These are phyloP conservation scores for Stichopus horrens DNA, from an alignment of 53 echinoderm and acorn worm genomes.

Conservation along the genomic window DNA sequence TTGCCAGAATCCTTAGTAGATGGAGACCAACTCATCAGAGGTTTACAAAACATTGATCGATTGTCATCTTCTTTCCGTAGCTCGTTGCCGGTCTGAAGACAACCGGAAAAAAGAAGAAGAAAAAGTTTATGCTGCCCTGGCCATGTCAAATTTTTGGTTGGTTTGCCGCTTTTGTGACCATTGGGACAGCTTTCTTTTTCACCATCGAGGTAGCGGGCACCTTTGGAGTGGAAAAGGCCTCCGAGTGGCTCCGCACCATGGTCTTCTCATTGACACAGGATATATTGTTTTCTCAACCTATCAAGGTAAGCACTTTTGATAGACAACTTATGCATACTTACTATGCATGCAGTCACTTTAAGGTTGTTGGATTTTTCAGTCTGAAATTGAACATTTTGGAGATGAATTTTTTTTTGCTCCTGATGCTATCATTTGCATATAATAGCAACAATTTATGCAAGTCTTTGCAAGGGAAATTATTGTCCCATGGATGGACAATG, in stretches of 20 bases:
- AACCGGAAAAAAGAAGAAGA: slow-evolving; percentile 71
- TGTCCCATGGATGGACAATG: too few species aligned
- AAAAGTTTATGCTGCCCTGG: slow-evolving; percentile 75
- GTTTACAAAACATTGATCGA: too few species aligned
- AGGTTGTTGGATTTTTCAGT: too few species aligned
- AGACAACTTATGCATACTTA: too few species aligned
- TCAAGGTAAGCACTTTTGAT: slow-evolving; percentile 55
- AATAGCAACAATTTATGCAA: too few species aligned
- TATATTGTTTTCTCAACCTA: slow-evolving; percentile 76
- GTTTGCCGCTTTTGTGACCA: slow-evolving; percentile 57
- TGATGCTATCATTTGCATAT: too few species aligned
- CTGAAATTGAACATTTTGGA: neutral
- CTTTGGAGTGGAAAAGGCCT: slow-evolving; percentile 74
- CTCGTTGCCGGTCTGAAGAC: neutral
- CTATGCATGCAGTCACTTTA: too few species aligned
- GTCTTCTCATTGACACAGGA: slow-evolving; percentile 71
- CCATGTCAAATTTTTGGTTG: slow-evolving; percentile 64
- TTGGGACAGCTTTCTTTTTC: slow-evolving; percentile 69
- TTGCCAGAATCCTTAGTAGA: too few species aligned
- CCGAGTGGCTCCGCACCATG: slow-evolving; percentile 77
- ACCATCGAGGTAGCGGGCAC: slow-evolving; percentile 79
- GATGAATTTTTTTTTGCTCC: neutral
- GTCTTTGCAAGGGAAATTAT: too few species aligned
- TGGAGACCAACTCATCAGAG: too few species aligned
- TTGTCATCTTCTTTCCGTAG: too few species aligned